Percentiles rank a stretch among this genome's conserved stretches.
These are phyloP conservation scores for Enteromius thamalakanensis DNA, from an alignment of 2,797 vertebrate genomes.

Conservation along the genomic window DNA sequence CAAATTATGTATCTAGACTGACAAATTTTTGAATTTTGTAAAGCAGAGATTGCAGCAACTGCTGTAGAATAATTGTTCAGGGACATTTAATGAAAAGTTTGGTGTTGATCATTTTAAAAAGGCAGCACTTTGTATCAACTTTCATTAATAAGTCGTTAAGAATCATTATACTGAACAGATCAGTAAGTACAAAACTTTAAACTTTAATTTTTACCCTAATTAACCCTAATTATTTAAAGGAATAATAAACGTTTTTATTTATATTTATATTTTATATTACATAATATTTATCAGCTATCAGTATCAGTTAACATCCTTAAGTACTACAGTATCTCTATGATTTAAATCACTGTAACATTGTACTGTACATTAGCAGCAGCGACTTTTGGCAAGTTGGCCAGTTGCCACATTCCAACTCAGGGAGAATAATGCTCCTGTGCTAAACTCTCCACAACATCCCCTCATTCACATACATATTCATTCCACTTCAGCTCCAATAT, in stretches of 20 bases:
- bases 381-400: not conserved
- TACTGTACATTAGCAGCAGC: not conserved
- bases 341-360: not conserved
- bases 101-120: not conserved
- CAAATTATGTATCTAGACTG: not conserved
- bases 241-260: no score
- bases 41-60: not conserved
- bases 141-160: not conserved
- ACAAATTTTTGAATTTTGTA: not conserved
- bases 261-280: not conserved
- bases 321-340: not conserved
- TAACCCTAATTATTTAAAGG: not conserved
- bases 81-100: not conserved
- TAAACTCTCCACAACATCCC: conserved; percentile 15
- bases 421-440: conserved; percentile 24
- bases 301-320: conserved; percentile 1
- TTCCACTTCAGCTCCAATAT: conserved; percentile 36
- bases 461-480: conserved; percentile 45
- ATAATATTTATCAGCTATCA: not conserved
- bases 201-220: not conserved
- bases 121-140: not conserved
- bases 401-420: not conserved
- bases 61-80: not conserved
- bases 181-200: not conserved
- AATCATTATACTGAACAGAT: not conserved